Evolutionary conservation across 64 coral and sea anemone genomes (phyloP), one percentile per base, ranked within the genome.

Genomic region (Montipora foliosa): DNA sequence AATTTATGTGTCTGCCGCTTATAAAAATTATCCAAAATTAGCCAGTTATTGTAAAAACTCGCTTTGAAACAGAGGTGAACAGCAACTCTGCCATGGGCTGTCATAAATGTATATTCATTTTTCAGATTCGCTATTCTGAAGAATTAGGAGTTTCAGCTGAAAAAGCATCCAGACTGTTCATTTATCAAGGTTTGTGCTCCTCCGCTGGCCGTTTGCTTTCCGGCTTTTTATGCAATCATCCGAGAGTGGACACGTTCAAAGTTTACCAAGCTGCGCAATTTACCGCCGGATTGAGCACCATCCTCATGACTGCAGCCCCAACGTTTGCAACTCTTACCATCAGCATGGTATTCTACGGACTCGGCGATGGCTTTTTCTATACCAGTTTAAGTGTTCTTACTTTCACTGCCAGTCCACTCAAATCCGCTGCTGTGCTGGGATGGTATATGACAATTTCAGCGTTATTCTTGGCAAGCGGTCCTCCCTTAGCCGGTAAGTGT

Each of bases 41-140:
- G 37, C 37, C 37, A 37, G 37, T 37, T 37, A 37, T 37, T 37
- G 37, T 37, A 37, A 37, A 37, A 37, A 37, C 37, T 37, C 37
- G 37, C 37, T 37, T 37, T 37, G 37, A 37, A 37, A 37, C 37
- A 37, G 37, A 37, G 37, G 37, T 37, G 37, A 37, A 37, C 37
- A 37, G 37, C 37, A 37, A 37, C 37, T 37, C 37, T 37, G 37
- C 37, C 37, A 57, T 57, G 6, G 11, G 6, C 3, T 57, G 11
- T 57, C 11, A 11, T 57, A 57, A 57, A 57, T 8, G 37, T 37
- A 57, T 57, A 6, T 57, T 57, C 6, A 11, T 57, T 80, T 52
- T 73, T 64, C 13, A 94, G 93, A 79, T 79, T 48, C 93, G 87
- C 14, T 89, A 89, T 79, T 89, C 87, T 17, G 87, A 94, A 47